phyloP scores from a whole-genome alignment of 1,140 invertebrate genomes.

The Scaptomyza graminum region DNA sequence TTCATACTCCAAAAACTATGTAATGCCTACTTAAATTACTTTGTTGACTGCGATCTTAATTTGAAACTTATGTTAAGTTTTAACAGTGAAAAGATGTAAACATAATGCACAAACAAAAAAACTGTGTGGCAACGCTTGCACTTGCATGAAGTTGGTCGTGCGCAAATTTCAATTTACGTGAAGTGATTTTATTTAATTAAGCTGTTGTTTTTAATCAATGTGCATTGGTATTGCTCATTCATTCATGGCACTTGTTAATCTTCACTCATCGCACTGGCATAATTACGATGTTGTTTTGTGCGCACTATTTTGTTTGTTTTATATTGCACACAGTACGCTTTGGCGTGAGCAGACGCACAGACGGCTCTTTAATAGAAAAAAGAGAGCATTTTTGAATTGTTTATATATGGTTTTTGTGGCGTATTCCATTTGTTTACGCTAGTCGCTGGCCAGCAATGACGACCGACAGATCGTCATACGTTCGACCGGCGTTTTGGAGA shows the following conservation, averaged over 20 bases:
- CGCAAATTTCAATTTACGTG: constrained; percentile 8
- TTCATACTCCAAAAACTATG: not conserved
- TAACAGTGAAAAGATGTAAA: no score
- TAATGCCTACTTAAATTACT: not conserved
- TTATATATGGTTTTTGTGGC: constrained; percentile 54
- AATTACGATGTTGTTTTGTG: constrained; percentile 37
- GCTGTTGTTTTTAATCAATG: constrained; percentile 23
- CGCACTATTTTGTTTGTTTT: constrained; percentile 43
- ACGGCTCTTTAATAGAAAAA: constrained; percentile 36
- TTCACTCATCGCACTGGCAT: constrained; percentile 23
- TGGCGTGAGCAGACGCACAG: constrained; percentile 66
- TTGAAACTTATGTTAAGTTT: no score
- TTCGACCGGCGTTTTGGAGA: constrained; percentile 87
- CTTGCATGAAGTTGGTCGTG: constrained; percentile 31
- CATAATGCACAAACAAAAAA: not conserved
- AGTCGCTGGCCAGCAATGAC: constrained; percentile 77
- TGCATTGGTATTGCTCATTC: not conserved
- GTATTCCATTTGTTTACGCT: constrained; percentile 74
- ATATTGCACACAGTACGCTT: constrained; percentile 52
- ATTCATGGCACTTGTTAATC: constrained; percentile 30
- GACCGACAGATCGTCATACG: constrained; percentile 84
- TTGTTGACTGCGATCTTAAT: not conserved
- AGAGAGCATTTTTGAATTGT: constrained; percentile 56
- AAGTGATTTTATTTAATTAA: constrained; percentile 17
- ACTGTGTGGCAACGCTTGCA: constrained; percentile 25